A percentile compares a stretch with the other conserved stretches of the same genome.
These are phyloP conservation scores for Chymomyza fuscimana DNA, from an alignment of 2,888 invertebrate genomes.

Conservation along the genomic window DNA sequence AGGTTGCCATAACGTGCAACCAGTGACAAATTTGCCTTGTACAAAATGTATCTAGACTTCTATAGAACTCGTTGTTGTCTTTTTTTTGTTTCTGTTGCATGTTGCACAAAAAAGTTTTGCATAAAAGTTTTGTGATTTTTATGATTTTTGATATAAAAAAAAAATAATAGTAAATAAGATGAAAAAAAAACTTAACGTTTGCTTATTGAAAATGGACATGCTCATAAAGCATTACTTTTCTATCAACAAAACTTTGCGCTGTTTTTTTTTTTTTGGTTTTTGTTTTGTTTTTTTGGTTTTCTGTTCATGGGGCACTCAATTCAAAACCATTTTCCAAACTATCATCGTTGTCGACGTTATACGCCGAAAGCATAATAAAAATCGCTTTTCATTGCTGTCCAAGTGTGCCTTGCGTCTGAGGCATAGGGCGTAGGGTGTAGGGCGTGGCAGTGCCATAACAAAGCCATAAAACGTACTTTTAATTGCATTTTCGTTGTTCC, in stretches of 20 bases:
- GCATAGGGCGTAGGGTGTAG: neutral
- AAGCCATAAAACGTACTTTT: constrained; percentile 80
- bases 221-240: constrained; percentile 61
- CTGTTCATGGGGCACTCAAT: constrained; percentile 40
- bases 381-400: constrained; percentile 64
- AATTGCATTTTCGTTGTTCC: constrained; percentile 79
- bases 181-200: constrained; percentile 30
- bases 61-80: neutral
- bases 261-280: no score
- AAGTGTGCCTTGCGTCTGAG: neutral
- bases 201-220: constrained; percentile 28
- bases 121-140: constrained; percentile 68
- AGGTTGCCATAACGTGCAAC: constrained; percentile 19
- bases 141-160: constrained; percentile 64
- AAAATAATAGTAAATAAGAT: constrained; percentile 17
- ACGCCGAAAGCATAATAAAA: constrained; percentile 68
- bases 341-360: constrained; percentile 10
- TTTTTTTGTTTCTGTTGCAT: constrained; percentile 34
- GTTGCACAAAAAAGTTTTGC: constrained; percentile 53
- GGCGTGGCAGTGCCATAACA: constrained; percentile 62
- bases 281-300: neutral
- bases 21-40: constrained; percentile 12
- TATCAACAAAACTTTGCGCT: constrained; percentile 47
- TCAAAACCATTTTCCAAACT: constrained; percentile 55
- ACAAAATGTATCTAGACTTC: neutral